Conservation (phyloP, 2,888 invertebrate species). For the Coleophora flavipennella region DNA sequence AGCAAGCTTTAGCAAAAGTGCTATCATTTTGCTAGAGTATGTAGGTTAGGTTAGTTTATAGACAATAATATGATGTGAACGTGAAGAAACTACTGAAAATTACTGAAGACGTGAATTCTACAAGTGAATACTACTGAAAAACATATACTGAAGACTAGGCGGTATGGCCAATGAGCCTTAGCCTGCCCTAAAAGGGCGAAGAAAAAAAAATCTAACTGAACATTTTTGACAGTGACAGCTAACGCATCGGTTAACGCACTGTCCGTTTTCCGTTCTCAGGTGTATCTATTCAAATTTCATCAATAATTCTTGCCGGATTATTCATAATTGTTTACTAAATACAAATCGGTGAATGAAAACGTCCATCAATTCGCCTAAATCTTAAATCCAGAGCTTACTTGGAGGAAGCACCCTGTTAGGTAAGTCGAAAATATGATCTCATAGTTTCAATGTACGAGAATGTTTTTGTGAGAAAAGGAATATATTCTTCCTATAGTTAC, state of each 20-base stretch:
- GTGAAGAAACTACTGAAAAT: no score
- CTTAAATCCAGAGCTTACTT: constrained; percentile 20
- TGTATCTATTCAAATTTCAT: constrained; percentile 29
- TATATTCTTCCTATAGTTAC: constrained; percentile 10
- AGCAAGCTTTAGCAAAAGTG: no score
- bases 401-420: constrained; percentile 27
- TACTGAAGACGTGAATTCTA: no score
- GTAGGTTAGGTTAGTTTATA: no score
- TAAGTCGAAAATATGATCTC: constrained; percentile 27
- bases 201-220: no score
- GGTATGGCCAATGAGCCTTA: no score
- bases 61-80: no score
- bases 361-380: constrained; percentile 10
- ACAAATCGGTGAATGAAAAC: constrained; percentile 24
- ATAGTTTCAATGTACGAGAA: constrained; percentile 13
- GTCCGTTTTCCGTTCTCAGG: constrained; percentile 44
- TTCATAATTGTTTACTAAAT: constrained; percentile 12
- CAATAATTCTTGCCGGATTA: constrained; percentile 15
- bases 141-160: no score
- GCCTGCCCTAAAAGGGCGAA: no score
- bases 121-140: no score
- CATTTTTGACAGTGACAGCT: constrained; percentile 27
- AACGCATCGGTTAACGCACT: constrained; percentile 18
- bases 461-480: constrained; percentile 28
- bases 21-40: no score